Conservation (phyloP, 2,113 vertebrate species). For the human region DNA sequence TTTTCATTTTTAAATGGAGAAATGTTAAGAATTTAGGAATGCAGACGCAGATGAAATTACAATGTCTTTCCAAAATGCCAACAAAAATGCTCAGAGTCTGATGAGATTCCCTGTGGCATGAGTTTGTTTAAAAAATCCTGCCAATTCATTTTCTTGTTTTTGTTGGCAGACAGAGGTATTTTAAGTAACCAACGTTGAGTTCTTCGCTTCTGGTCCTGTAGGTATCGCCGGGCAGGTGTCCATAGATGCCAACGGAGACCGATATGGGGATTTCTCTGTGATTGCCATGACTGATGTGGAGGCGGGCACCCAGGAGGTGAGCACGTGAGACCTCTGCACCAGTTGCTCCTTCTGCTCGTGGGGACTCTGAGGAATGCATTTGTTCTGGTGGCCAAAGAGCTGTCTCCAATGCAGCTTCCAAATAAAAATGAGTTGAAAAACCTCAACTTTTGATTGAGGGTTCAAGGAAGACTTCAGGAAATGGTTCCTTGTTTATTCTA, state of each 20-base stretch:
- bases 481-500: not conserved
- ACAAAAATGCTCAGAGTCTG: constrained; percentile 86
- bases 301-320: constrained; percentile 94
- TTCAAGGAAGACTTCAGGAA: not conserved
- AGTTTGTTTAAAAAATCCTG: constrained; percentile 83
- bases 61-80: constrained; percentile 88
- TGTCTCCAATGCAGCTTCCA: not conserved
- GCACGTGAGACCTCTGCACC: not conserved
- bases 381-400: not conserved
- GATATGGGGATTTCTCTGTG: constrained; percentile 96
- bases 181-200: constrained; percentile 83
- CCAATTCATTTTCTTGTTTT: constrained; percentile 84
- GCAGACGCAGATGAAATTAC: constrained; percentile 89
- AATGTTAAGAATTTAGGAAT: constrained; percentile 92
- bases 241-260: constrained; percentile 95
- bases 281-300: constrained; percentile 94
- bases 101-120: constrained; percentile 89
- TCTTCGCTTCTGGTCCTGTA: constrained; percentile 83
- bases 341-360: not conserved
- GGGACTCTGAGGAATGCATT: not conserved
- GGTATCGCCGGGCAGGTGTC: constrained; percentile 98
- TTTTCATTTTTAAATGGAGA: constrained; percentile 80
- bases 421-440: not conserved
- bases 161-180: constrained; percentile 82
- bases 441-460: not conserved